These are phyloP conservation scores for Mylabris phalerata DNA, from an alignment of 1,140 invertebrate genomes.

Conservation along the genomic window DNA sequence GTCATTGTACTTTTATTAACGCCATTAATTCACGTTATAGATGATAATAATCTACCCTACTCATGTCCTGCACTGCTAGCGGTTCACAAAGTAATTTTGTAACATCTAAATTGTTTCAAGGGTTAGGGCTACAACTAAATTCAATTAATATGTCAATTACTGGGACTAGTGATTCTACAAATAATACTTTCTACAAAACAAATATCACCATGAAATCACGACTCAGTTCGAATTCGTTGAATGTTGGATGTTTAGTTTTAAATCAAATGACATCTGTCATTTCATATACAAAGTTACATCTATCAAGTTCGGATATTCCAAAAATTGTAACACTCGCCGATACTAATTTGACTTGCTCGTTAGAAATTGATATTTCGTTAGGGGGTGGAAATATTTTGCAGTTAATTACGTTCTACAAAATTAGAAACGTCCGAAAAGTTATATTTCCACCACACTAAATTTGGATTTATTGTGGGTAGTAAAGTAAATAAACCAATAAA, in stretches of 20 bases:
- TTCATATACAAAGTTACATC: background rate
- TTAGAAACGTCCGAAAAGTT: background rate
- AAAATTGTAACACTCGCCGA: background rate
- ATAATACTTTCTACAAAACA: background rate
- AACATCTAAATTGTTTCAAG: background rate
- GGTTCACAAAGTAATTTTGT: slow-evolving; percentile 1
- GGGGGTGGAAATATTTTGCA: slow-evolving; percentile 3
- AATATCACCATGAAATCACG: background rate
- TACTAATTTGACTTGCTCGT: background rate
- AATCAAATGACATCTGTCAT: background rate
- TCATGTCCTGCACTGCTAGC: background rate
- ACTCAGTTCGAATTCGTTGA: background rate
- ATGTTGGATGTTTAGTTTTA: slow-evolving; percentile 1
- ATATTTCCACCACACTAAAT: background rate
- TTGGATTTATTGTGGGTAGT: background rate
- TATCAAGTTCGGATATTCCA: background rate
- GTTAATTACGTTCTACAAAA: background rate
- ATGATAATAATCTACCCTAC: background rate
- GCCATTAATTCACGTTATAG: background rate
- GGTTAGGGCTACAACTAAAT: background rate
- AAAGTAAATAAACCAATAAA: background rate
- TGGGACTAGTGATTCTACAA: background rate
- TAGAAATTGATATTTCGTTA: slow-evolving; percentile 1
- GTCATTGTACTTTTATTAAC: background rate
- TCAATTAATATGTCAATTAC: background rate